A percentile compares a stretch with the other conserved stretches of the same genome.
Evolutionary conservation across 2,113 vertebrate species (phyloP).

Genomic region (Mastomys natalensis): DNA sequence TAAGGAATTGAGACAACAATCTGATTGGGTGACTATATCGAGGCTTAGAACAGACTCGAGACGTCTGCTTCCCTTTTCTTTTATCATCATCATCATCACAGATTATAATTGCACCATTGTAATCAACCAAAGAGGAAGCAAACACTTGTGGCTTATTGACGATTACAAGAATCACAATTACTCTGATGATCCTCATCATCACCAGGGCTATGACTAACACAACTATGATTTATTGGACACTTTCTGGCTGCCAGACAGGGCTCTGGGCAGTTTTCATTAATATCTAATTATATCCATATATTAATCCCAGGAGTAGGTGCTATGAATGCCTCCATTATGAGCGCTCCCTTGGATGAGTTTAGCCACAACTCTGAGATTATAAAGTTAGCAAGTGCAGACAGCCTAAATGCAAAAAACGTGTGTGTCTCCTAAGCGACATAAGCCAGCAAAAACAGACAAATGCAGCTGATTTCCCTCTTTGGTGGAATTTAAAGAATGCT

Average conservation of each 20-base stretch:
- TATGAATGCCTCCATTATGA: constrained; percentile 1
- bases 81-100: not conserved
- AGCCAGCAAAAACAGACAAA: not conserved
- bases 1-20: not conserved
- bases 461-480: not conserved
- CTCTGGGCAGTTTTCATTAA: not conserved
- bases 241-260: not conserved
- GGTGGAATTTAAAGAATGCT: not conserved
- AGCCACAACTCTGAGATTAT: not conserved
- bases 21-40: not conserved
- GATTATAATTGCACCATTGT: constrained; percentile 34
- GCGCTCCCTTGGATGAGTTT: not conserved
- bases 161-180: constrained; percentile 28
- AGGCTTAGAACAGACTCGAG: not conserved
- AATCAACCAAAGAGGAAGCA: constrained; percentile 60
- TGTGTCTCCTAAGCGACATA: not conserved
- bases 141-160: constrained; percentile 30
- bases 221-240: not conserved
- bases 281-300: constrained; percentile 50
- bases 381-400: not conserved
- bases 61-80: not conserved
- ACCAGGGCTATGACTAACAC: not conserved
- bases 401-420: not conserved
- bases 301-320: not conserved
- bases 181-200: constrained; percentile 50